Conservation (phyloP, 2,797 vertebrate genomes). For the Pampus argenteus region DNA sequence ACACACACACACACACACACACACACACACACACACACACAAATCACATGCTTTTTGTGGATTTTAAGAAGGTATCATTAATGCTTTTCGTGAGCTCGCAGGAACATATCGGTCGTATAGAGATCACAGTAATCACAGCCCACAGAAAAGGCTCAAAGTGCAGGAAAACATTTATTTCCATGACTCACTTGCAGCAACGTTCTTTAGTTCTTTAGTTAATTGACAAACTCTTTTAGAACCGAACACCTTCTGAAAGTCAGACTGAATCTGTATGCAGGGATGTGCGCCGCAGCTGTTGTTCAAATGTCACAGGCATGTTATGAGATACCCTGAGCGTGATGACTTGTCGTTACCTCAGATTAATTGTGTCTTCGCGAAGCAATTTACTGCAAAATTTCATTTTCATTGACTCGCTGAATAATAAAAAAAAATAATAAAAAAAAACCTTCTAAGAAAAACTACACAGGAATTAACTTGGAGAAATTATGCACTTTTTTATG, state of each 20-base stretch:
- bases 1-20: slow-evolving; percentile 1
- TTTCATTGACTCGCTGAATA: slow-evolving; percentile 57
- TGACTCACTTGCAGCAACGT: slow-evolving; percentile 22
- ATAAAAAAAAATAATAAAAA: slow-evolving; percentile 58
- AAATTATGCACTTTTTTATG: slow-evolving; percentile 62
- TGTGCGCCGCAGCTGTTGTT: slow-evolving; percentile 4
- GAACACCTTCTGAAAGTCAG: background rate
- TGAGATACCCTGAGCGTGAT: slow-evolving; percentile 33
- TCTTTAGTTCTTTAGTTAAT: slow-evolving; percentile 8
- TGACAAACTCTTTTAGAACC: background rate
- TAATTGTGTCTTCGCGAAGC: slow-evolving; percentile 43
- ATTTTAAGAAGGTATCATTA: slow-evolving; percentile 49
- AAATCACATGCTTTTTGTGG: slow-evolving; percentile 33
- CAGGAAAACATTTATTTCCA: slow-evolving; percentile 25
- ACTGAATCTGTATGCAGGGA: background rate
- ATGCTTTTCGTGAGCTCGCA: slow-evolving; percentile 42
- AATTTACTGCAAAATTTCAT: slow-evolving; percentile 64
- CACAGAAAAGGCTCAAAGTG: slow-evolving; percentile 28
- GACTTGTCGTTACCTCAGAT: slow-evolving; percentile 41
- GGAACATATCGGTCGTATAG: slow-evolving; percentile 27
- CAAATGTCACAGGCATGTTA: slow-evolving; percentile 35
- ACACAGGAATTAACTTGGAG: slow-evolving; percentile 38
- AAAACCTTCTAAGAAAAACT: slow-evolving; percentile 19
- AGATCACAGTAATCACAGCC: slow-evolving; percentile 42
- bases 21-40: slow-evolving; percentile 15